Evolutionary conservation across 1,140 invertebrate genomes (phyloP), one percentile per base, ranked within the genome.

Genomic region (Drosophila lowei): DNA sequence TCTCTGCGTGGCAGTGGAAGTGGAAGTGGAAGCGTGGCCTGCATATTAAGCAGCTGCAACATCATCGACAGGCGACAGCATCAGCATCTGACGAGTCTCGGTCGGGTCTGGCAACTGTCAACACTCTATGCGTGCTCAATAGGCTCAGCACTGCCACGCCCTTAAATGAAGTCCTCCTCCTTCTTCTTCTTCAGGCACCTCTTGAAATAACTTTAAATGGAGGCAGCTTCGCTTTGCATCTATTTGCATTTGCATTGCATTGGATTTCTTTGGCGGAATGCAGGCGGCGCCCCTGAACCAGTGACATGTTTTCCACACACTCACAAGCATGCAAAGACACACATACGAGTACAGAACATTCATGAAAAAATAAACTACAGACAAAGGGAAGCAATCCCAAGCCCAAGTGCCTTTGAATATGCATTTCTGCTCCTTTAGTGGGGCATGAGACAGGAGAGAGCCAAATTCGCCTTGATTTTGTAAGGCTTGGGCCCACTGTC

Each of bases 41-140:
- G 81, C 77, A 77, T 85, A 86, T 63, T 62, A 79, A 79, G 60
- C 48, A 47, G 75, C 28, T 55, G 60, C 34, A 13, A 38, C 11
- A 38, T 38, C 34, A 38, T 38, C 34, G 34, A 38, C 9, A 34
- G 9, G 7, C 9, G 30, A 34, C 34, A 38, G 0, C 70, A 60
- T 72, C 61, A 41, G 47, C 48, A 53, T 63, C 52, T 73, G 53
- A 59, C 52, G 44, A 50, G 70, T 58, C 68, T 68, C 59, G 47
- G 72, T 68, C 53, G 47, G 42, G 11, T n/a, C 41, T 71, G 59
- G 55, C 60, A 79, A 73, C 61, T 62, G 77, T 63, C 58, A 50
- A 50, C 80, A 80, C 59, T 56, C 63, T 52, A 75, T 67, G 80
- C 80, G 76, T 80, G 80, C 80, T 86, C 80, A 77, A 77, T 77